Conservation (phyloP, 1,140 invertebrate genomes). For the Lithobius niger region DNA sequence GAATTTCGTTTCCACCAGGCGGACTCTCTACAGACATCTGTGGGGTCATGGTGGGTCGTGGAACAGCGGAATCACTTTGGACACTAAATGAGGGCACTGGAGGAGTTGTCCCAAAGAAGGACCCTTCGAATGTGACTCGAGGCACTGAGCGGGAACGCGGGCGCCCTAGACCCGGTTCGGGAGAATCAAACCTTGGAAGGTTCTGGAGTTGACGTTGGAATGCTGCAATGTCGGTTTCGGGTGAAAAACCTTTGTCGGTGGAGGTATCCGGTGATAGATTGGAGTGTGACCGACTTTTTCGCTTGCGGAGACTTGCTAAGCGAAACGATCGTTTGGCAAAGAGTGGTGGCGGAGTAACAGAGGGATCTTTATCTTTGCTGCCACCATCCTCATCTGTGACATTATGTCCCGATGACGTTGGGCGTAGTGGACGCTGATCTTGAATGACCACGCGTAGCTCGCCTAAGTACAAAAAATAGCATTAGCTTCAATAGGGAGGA, state of each 20-base stretch:
- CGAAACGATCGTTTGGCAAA: slow-evolving; percentile 19
- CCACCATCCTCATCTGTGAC: slow-evolving; percentile 7
- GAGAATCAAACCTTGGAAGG: slow-evolving; percentile 34
- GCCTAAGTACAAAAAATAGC: slow-evolving; percentile 19
- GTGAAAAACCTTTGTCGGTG: too few species aligned
- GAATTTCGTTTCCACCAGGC: too few species aligned
- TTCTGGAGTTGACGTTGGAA: slow-evolving; percentile 41
- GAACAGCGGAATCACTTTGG: too few species aligned
- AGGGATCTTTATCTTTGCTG: too few species aligned
- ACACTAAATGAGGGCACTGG: too few species aligned
- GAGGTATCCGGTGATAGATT: too few species aligned
- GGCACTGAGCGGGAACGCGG: slow-evolving; percentile 40
- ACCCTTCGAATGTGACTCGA: too few species aligned
- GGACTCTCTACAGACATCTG: too few species aligned
- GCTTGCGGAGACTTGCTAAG: slow-evolving; percentile 22
- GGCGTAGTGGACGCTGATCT: slow-evolving; percentile 18
- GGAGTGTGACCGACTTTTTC: slow-evolving; percentile 22
- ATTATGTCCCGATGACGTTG: slow-evolving; percentile 15
- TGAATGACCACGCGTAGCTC: slow-evolving; percentile 23
- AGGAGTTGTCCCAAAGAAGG: too few species aligned
- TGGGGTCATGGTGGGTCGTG: too few species aligned
- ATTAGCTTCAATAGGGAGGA: slow-evolving; percentile 28
- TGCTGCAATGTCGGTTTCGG: slow-evolving; percentile 37
- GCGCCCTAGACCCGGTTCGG: slow-evolving; percentile 16
- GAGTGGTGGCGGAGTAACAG: slow-evolving; percentile 17